Evolutionary conservation across 2,888 invertebrate species (phyloP).

Genomic region (Drosophila conformis): DNA sequence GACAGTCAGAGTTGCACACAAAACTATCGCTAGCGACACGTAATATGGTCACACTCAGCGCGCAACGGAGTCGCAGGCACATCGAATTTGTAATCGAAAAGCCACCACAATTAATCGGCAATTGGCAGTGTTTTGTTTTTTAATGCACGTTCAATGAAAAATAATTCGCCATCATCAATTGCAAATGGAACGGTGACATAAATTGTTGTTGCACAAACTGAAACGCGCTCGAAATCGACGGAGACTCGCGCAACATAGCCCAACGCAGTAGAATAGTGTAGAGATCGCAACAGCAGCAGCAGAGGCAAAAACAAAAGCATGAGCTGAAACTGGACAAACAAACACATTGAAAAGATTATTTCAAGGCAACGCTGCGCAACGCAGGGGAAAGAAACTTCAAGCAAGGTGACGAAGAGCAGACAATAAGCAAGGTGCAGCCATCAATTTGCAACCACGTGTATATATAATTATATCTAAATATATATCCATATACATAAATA

Average conservation of each 20-base stretch:
- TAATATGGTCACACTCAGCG: background rate
- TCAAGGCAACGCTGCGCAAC: slow-evolving; percentile 53
- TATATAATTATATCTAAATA: slow-evolving; percentile 16
- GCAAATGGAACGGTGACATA: slow-evolving; percentile 65
- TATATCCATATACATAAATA: slow-evolving; percentile 4
- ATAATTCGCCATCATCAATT: slow-evolving; percentile 50
- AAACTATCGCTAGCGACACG: background rate
- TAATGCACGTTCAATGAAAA: slow-evolving; percentile 54
- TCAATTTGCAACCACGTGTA: slow-evolving; percentile 49
- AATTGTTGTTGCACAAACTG: slow-evolving; percentile 35
- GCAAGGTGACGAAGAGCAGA: slow-evolving; percentile 41
- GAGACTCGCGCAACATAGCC: slow-evolving; percentile 29
- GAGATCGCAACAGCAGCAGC: slow-evolving; percentile 31
- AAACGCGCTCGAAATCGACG: slow-evolving; percentile 48
- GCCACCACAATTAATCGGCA: slow-evolving; percentile 44
- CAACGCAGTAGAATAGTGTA: slow-evolving; percentile 48
- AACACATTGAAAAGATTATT: slow-evolving; percentile 44
- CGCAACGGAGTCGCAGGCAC: background rate
- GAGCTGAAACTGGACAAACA: slow-evolving; percentile 53
- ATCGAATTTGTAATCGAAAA: slow-evolving; percentile 15
- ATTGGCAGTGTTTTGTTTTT: slow-evolving; percentile 59
- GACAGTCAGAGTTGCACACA: background rate
- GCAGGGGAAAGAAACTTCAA: slow-evolving; percentile 48
- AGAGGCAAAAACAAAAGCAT: slow-evolving; percentile 38
- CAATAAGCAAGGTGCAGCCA: slow-evolving; percentile 37